phyloP scores from a whole-genome alignment of 2,888 invertebrate genomes.

The Eucriotettix oculatus region DNA sequence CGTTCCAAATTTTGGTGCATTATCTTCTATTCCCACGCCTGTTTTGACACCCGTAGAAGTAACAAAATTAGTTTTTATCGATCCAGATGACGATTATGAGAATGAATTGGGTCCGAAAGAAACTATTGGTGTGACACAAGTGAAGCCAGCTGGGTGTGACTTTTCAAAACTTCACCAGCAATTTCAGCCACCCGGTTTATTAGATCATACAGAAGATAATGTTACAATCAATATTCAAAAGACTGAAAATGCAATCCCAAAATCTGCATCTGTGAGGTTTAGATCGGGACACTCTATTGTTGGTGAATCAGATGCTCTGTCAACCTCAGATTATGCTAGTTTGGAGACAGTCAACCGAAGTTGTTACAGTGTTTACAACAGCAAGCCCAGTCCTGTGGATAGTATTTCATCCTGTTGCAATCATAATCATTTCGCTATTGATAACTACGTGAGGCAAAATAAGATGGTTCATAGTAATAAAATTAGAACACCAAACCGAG shows the following conservation, averaged over 20 bases:
- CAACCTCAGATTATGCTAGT: slow-evolving; percentile 61
- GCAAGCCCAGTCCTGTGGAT: slow-evolving; percentile 6
- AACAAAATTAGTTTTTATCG: slow-evolving; percentile 48
- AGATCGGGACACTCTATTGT: slow-evolving; percentile 25
- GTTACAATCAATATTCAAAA: not conserved
- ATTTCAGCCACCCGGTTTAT: slow-evolving; percentile 25
- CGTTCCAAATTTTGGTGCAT: slow-evolving; percentile 53
- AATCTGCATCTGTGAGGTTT: slow-evolving; percentile 40
- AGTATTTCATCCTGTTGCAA: not conserved
- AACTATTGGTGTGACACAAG: slow-evolving; percentile 3
- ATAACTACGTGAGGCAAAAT: not conserved
- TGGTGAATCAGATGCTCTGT: slow-evolving; percentile 36
- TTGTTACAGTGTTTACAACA: slow-evolving; percentile 19
- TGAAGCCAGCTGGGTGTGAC: slow-evolving; percentile 17
- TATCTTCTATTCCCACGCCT: slow-evolving; percentile 40
- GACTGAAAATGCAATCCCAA: slow-evolving; percentile 26
- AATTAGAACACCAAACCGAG: slow-evolving; percentile 17
- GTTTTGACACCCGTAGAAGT: slow-evolving; percentile 50
- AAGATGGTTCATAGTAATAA: not conserved
- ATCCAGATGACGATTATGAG: slow-evolving; percentile 45
- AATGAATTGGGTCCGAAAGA: slow-evolving; percentile 6
- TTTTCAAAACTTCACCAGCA: slow-evolving; percentile 33
- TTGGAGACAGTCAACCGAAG: slow-evolving; percentile 44
- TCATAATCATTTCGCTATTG: not conserved
- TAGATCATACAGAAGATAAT: not conserved